Evolutionary conservation across 2,888 invertebrate genomes (phyloP).

Genomic region (Oligia latruncula): DNA sequence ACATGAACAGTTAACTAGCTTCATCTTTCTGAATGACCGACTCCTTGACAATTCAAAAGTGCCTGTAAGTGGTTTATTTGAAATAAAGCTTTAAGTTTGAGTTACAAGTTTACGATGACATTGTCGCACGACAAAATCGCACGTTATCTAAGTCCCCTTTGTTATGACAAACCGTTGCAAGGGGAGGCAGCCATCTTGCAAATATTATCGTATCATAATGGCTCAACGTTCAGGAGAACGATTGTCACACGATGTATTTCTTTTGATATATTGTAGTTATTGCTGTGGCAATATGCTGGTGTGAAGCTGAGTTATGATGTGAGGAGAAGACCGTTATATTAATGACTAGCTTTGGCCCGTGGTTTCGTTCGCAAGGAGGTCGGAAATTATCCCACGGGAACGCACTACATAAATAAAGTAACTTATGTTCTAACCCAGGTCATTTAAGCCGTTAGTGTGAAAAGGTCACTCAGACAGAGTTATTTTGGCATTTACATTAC

Average conservation of each 20-base stretch:
- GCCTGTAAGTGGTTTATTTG: not conserved
- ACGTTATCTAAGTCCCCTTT: slow-evolving; percentile 44
- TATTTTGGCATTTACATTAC: too few relatives aligned
- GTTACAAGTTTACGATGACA: slow-evolving; percentile 21
- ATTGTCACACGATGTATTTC: slow-evolving; percentile 70
- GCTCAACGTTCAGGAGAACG: slow-evolving; percentile 51
- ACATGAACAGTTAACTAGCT: not conserved
- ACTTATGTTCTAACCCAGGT: not conserved
- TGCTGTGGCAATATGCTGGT: slow-evolving; percentile 5
- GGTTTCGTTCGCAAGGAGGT: not conserved
- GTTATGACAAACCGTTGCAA: slow-evolving; percentile 66
- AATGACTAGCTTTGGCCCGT: not conserved
- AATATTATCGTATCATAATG: slow-evolving; percentile 76
- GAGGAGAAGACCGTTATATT: not conserved
- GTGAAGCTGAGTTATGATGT: not conserved
- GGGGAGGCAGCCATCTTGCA: slow-evolving; percentile 70
- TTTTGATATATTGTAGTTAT: slow-evolving; percentile 39
- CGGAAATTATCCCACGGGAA: not conserved
- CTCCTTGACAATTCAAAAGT: not conserved
- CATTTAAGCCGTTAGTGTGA: not conserved
- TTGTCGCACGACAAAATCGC: slow-evolving; percentile 49
- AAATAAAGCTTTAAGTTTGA: not conserved
- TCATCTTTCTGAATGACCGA: not conserved
- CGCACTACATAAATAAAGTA: not conserved
- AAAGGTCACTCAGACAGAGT: not conserved